phyloP scores from a whole-genome alignment of 2,113 vertebrate genomes.

The Collichthys lucidus region DNA sequence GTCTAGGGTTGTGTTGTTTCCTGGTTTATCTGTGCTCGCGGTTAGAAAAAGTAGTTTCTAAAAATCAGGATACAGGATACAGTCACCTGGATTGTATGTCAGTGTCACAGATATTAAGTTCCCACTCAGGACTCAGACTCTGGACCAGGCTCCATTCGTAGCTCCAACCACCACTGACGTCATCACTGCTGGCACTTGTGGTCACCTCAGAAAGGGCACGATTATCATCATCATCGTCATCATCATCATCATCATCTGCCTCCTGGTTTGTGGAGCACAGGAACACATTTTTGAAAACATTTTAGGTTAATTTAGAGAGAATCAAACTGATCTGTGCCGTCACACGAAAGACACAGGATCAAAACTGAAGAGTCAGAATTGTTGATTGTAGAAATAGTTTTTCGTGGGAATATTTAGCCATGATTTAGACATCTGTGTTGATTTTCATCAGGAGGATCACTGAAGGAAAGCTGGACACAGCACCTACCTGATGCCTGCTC shows the following conservation, averaged over 20 bases:
- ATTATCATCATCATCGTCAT: slow-evolving; percentile 29
- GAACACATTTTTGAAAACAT: slow-evolving; percentile 28
- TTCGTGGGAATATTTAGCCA: background rate
- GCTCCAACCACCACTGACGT: slow-evolving; percentile 59
- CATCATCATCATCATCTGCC: slow-evolving; percentile 8
- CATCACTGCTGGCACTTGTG: slow-evolving; percentile 73
- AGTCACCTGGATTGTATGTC: slow-evolving; percentile 83
- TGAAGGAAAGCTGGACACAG: slow-evolving; percentile 19
- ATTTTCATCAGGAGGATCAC: background rate
- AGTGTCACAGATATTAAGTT: slow-evolving; percentile 81
- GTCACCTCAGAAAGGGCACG: slow-evolving; percentile 58
- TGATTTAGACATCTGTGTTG: background rate
- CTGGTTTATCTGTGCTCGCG: background rate
- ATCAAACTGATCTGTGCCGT: background rate
- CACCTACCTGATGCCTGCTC: background rate
- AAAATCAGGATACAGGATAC: slow-evolving; percentile 54
- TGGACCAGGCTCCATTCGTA: slow-evolving; percentile 77
- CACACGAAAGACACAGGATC: background rate
- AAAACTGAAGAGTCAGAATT: background rate
- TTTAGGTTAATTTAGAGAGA: slow-evolving; percentile 34
- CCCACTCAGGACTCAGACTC: slow-evolving; percentile 82
- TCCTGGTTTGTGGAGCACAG: slow-evolving; percentile 61
- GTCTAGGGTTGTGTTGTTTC: background rate
- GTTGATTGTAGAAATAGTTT: background rate
- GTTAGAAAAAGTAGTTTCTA: slow-evolving; percentile 35